Evolutionary conservation across 1,140 invertebrate genomes (phyloP).

Genomic region (Octopus sinensis): DNA sequence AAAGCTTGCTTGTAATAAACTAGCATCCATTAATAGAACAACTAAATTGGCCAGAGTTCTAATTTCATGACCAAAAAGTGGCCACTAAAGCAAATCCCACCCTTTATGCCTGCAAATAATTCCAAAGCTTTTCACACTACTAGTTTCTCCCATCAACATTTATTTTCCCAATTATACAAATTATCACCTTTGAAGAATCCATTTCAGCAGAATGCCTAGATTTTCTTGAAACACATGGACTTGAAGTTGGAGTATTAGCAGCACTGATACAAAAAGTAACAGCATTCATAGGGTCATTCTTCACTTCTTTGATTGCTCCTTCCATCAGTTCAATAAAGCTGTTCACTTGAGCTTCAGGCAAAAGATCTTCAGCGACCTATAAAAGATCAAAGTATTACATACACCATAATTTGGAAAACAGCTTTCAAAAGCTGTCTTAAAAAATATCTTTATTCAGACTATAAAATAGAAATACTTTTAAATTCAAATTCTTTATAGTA

Average conservation of each 20-base stretch:
- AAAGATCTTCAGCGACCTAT: slow-evolving; percentile 77
- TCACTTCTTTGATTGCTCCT: slow-evolving; percentile 79
- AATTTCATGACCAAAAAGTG: no score
- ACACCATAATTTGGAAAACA: no score
- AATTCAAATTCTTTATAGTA: background rate
- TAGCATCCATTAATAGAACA: no score
- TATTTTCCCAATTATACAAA: no score
- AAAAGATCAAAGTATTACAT: slow-evolving; percentile 15
- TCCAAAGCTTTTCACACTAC: no score
- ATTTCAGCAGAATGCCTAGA: slow-evolving; percentile 23
- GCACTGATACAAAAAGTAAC: slow-evolving; percentile 33
- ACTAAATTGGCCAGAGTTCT: no score
- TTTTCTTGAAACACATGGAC: slow-evolving; percentile 37
- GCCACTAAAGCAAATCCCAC: no score
- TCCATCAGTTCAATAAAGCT: slow-evolving; percentile 79
- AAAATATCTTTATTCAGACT: background rate
- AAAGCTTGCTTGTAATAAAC: no score
- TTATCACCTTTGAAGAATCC: slow-evolving; percentile 34
- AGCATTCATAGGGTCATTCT: slow-evolving; percentile 68
- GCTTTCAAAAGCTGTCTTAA: no score
- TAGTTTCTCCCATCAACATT: no score
- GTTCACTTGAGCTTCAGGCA: slow-evolving; percentile 76
- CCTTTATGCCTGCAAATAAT: no score
- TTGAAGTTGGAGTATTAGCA: slow-evolving; percentile 39
- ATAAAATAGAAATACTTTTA: background rate